Percentiles rank a stretch among this genome's conserved stretches.
These are phyloP conservation scores for Athalia rosae DNA, from an alignment of 2,888 invertebrate genomes.

Conservation along the genomic window DNA sequence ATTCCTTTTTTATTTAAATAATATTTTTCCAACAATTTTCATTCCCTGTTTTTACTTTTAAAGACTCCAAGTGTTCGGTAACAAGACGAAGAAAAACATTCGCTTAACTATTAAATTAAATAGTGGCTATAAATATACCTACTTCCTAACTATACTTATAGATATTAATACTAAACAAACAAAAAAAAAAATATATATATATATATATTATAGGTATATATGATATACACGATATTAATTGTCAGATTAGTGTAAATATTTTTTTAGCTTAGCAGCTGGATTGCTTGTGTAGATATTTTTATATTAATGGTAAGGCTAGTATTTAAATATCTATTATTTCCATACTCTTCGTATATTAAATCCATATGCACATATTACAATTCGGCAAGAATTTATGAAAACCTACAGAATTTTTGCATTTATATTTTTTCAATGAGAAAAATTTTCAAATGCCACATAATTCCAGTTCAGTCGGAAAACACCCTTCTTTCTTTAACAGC, in stretches of 20 bases:
- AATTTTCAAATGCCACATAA: no score
- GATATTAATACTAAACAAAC: neutral
- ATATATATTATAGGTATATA: conserved; percentile 2
- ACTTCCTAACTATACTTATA: neutral
- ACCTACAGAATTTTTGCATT: no score
- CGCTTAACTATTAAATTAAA: no score
- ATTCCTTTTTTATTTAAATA: no score
- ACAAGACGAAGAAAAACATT: no score
- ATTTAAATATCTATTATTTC: neutral
- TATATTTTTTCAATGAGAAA: no score
- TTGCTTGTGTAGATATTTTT: conserved; percentile 34
- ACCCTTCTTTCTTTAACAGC: conserved; percentile 6
- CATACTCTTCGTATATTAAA: neutral
- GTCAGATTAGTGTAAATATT: neutral
- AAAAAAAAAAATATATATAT: neutral
- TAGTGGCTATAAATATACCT: no score
- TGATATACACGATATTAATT: neutral
- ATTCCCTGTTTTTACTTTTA: no score
- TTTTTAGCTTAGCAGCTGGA: conserved; percentile 32
- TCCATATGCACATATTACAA: neutral
- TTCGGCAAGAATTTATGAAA: no score
- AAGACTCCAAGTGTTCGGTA: no score
- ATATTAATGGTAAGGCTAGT: neutral
- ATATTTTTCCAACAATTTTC: no score
- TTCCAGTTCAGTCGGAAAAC: no score